Base-by-base conservation (phyloP, 2,113 vertebrate genomes). In the Paedocypris sp. region DNA sequence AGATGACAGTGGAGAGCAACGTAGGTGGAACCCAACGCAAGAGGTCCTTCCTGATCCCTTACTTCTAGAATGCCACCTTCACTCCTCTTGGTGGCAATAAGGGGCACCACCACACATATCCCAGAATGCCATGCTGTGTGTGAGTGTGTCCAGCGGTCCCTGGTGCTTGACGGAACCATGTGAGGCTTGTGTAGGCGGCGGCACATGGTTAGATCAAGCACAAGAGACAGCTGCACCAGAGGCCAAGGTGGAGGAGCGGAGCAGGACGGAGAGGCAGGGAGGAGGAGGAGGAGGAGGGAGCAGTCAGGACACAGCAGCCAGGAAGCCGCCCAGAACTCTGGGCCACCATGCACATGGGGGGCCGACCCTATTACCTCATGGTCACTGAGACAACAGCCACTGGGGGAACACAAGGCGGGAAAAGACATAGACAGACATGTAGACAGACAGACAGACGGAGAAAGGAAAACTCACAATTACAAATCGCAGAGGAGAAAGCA, bases 121-220 rank as follows among this genome's bases (percentile, higher is more conserved):
- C 86, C 73, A 84, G 83, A 77, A 83, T 89, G 90, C 86, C 86
- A 90, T 88, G 89, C 88, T 78, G 89, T 86, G 89, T 87, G 88
- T 79, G 87, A 70, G 58, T 91, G 89, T 91, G 83, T 89, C 79
- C 71, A 82, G 88, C 95, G 91, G 92, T 94, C 95, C 94, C 91
- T 95, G 95, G 95, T 96, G 95, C 95, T 99, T 99, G 95, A 99
- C 92, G 89, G 93, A 99, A 99, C 95, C 95, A 99, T 99, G 95
- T 98, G 96, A 93, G 85, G 89, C 89, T 90, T 92, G 86, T 89
- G 88, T 85, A 90, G 87, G 93, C 89, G 91, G 85, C 88, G 93
- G 90, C 95, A 99, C 95, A 99, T 99, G 95, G 95, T 99, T 99
- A 99, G 94, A 99, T 99, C 95, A 99, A 99, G 95, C 95, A 99